phyloP scores from a whole-genome alignment of 2,797 vertebrate genomes.

The Sebastes diploproa region DNA sequence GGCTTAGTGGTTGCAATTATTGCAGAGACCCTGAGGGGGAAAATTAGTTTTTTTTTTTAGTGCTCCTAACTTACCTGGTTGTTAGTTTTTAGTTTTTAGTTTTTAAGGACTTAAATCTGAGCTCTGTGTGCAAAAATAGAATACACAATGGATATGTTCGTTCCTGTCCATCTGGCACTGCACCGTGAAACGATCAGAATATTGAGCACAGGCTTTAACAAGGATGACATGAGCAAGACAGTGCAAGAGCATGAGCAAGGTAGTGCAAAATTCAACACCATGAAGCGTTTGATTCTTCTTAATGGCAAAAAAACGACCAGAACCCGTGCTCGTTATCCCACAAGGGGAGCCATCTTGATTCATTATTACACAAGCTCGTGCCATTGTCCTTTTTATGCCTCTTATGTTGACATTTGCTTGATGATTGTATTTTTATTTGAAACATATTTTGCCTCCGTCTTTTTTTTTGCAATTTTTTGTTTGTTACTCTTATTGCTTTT shows the following conservation, averaged over 20 bases:
- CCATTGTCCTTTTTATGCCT: constrained; percentile 64
- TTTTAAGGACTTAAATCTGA: neutral
- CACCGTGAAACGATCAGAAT: neutral
- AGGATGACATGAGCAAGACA: neutral
- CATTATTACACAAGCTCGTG: constrained; percentile 80
- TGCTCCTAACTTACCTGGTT: neutral
- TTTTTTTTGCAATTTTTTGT: constrained; percentile 60
- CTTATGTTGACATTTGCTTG: constrained; percentile 82
- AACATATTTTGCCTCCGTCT: constrained; percentile 45
- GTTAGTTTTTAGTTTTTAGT: neutral
- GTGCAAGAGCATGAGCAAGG: neutral
- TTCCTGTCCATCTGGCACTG: neutral
- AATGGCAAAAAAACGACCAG: neutral
- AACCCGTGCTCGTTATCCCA: neutral
- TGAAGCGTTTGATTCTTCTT: neutral
- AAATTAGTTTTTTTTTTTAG: neutral
- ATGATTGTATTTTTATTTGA: constrained; percentile 57
- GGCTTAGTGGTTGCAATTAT: neutral
- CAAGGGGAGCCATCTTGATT: constrained; percentile 56
- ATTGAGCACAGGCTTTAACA: neutral
- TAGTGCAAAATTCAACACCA: neutral
- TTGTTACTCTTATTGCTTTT: constrained; percentile 78
- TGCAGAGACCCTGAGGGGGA: neutral
- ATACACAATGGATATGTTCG: neutral
- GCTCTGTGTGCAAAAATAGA: neutral